These are phyloP conservation scores for Smutsia gigantea DNA, from an alignment of 2,797 vertebrate genomes.

Conservation along the genomic window DNA sequence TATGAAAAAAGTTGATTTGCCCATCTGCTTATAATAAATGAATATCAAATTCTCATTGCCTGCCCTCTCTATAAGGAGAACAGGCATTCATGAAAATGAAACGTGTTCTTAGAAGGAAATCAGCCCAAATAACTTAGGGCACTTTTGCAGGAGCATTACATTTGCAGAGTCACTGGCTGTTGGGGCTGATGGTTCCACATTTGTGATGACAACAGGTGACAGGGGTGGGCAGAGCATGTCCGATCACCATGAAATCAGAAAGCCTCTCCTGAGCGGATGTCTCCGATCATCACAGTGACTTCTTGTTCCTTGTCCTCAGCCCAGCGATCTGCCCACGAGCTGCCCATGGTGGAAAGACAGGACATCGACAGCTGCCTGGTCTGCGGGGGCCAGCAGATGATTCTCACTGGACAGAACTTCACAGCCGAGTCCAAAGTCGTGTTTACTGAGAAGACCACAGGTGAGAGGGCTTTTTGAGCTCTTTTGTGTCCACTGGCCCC, in stretches of 20 bases:
- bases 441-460: constrained; percentile 96
- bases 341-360: constrained; percentile 94
- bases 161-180: rapidly evolving
- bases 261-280: rapidly evolving
- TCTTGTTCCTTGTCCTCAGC: constrained; percentile 87
- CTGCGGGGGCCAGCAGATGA: constrained; percentile 95
- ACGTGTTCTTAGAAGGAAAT: too few relatives aligned
- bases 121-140: rapidly evolving
- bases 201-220: not conserved
- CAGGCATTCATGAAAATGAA: not conserved
- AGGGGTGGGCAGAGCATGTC: not conserved
- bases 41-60: not conserved
- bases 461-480: constrained; percentile 84
- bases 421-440: constrained; percentile 96
- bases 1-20: rapidly evolving
- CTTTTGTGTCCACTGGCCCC: too few relatives aligned
- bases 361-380: constrained; percentile 93
- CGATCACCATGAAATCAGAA: rapidly evolving
- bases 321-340: constrained; percentile 96
- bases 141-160: not conserved
- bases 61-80: not conserved
- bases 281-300: not conserved
- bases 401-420: constrained; percentile 97
- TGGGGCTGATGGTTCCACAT: not conserved
- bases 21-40: not conserved